Conservation (phyloP, 2,797 vertebrate genomes). For the Macropodus opercularis region DNA sequence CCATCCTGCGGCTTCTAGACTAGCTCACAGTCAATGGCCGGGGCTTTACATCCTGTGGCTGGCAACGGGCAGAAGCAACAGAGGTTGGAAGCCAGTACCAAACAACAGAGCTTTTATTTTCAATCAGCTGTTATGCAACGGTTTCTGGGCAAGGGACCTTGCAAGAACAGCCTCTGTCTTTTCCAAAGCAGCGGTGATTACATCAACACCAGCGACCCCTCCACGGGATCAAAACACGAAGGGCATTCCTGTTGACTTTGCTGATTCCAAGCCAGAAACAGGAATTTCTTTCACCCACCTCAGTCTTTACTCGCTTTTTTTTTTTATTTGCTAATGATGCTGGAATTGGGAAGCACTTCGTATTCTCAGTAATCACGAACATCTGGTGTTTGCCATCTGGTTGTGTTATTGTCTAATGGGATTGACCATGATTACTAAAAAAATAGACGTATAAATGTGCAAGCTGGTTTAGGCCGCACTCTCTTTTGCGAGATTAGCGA, state of each 20-base stretch:
- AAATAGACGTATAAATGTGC: slow-evolving; percentile 49
- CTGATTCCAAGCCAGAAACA: slow-evolving; percentile 59
- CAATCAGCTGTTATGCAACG: slow-evolving; percentile 73
- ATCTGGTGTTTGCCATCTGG: slow-evolving; percentile 80
- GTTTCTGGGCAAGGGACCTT: slow-evolving; percentile 71
- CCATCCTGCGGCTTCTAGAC: no score
- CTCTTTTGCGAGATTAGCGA: slow-evolving; percentile 46
- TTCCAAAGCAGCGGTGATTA: slow-evolving; percentile 65
- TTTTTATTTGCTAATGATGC: slow-evolving; percentile 78
- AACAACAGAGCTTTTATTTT: slow-evolving; percentile 68
- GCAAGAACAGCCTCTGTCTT: slow-evolving; percentile 41
- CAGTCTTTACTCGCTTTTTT: neutral
- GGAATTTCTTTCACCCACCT: slow-evolving; percentile 45
- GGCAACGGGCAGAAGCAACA: slow-evolving; percentile 42
- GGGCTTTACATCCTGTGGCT: slow-evolving; percentile 41
- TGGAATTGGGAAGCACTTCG: slow-evolving; percentile 77
- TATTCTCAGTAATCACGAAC: slow-evolving; percentile 79
- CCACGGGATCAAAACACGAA: slow-evolving; percentile 43
- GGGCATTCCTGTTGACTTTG: slow-evolving; percentile 62
- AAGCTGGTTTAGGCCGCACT: slow-evolving; percentile 26
- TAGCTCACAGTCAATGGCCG: slow-evolving; percentile 33
- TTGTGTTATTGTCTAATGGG: slow-evolving; percentile 58
- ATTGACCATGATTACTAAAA: slow-evolving; percentile 64
- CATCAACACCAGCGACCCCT: slow-evolving; percentile 43
- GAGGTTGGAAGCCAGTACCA: slow-evolving; percentile 55